These are phyloP conservation scores for Caenorhabditis auriculariae DNA, from an alignment of 2,888 invertebrate species.

Conservation along the genomic window DNA sequence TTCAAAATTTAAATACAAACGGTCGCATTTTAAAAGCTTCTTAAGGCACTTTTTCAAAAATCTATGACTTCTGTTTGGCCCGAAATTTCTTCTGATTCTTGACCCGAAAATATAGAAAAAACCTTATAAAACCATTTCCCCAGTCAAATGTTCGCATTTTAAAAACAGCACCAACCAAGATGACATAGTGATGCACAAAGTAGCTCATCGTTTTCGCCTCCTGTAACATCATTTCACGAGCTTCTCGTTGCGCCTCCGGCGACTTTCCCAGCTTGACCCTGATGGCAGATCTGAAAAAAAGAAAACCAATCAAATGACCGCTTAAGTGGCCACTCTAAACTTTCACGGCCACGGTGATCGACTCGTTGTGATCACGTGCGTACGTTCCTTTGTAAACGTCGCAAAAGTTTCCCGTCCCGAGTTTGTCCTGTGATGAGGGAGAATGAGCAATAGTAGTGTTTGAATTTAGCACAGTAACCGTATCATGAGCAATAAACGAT, in stretches of 20 bases:
- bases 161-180: constrained; percentile 30
- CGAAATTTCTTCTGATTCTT: no score
- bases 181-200: constrained; percentile 37
- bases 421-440: no score
- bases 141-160: no score
- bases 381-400: constrained; percentile 26
- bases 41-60: no score
- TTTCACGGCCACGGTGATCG: constrained; percentile 17
- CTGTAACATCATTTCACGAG: constrained; percentile 31
- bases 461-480: no score
- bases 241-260: constrained; percentile 14
- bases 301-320: no score
- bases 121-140: background rate
- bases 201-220: constrained; percentile 47
- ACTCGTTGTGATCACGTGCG: constrained; percentile 6
- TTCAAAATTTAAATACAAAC: no score
- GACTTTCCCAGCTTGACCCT: constrained; percentile 7
- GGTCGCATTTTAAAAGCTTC: no score
- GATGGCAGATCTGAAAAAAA: constrained; percentile 3
- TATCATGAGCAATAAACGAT: no score
- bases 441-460: no score
- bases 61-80: no score
- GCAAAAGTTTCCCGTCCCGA: constrained; percentile 38
- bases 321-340: background rate
- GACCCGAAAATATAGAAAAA: no score